Percentiles rank a stretch among this genome's conserved stretches.
phyloP scores from a whole-genome alignment of 2,888 invertebrate genomes.

The Sphecodes monilicornis region DNA sequence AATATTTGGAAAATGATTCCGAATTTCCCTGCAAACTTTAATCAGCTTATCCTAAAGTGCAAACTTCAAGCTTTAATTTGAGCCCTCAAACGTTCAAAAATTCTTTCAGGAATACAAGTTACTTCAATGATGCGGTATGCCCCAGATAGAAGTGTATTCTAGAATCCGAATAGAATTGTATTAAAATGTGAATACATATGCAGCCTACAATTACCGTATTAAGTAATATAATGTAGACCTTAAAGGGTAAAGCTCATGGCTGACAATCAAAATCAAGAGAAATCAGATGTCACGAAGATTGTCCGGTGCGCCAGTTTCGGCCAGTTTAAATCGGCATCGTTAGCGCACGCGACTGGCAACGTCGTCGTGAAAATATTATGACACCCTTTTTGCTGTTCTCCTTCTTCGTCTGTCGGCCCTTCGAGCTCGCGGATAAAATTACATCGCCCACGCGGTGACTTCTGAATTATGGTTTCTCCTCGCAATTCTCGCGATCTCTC shows the following conservation, averaged over 20 bases:
- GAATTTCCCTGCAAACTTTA: too few species aligned
- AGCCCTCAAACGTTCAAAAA: too few species aligned
- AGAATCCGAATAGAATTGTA: too few species aligned
- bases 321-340: slow-evolving; percentile 32
- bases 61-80: too few species aligned
- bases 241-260: neutral
- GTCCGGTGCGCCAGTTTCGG: slow-evolving; percentile 42
- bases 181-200: too few species aligned
- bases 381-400: slow-evolving; percentile 23
- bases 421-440: slow-evolving; percentile 56
- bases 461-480: slow-evolving; percentile 68
- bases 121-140: too few species aligned
- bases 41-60: too few species aligned
- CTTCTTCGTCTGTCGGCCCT: slow-evolving; percentile 13
- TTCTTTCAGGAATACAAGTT: too few species aligned
- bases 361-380: slow-evolving; percentile 41
- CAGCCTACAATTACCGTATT: neutral
- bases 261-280: slow-evolving; percentile 8
- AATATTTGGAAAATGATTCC: too few species aligned
- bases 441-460: slow-evolving; percentile 62
- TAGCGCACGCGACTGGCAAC: slow-evolving; percentile 17
- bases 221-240: neutral
- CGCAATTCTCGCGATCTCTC: slow-evolving; percentile 47
- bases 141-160: too few species aligned
- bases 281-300: slow-evolving; percentile 4